Evolutionary conservation across 2,888 invertebrate genomes (phyloP).

Genomic region (Eudasyphora cyanicolor): DNA sequence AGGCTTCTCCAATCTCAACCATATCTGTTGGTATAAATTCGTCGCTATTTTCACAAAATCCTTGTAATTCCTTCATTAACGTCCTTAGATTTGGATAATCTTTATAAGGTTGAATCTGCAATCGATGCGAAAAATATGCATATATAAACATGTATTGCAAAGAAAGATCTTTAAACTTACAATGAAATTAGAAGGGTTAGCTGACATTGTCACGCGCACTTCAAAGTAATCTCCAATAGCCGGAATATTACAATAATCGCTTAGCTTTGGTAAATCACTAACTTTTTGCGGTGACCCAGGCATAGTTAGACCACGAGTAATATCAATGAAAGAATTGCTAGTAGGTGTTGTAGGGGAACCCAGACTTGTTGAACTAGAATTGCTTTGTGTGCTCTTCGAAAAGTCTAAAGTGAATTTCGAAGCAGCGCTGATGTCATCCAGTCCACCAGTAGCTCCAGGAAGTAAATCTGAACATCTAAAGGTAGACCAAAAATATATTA

Average conservation of each 20-base stretch:
- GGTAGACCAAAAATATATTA: not conserved
- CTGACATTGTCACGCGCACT: slow-evolving; percentile 87
- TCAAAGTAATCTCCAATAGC: slow-evolving; percentile 84
- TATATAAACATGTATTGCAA: not conserved
- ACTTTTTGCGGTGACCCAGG: slow-evolving; percentile 72
- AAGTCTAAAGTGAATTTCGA: slow-evolving; percentile 39
- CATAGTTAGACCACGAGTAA: slow-evolving; percentile 71
- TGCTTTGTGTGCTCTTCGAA: slow-evolving; percentile 39
- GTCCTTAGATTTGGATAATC: slow-evolving; percentile 80
- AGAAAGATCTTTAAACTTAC: slow-evolving; percentile 69
- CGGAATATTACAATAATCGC: slow-evolving; percentile 74
- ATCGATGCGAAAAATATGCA: not conserved
- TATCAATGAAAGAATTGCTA: slow-evolving; percentile 68
- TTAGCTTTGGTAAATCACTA: slow-evolving; percentile 67
- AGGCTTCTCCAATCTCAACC: slow-evolving; percentile 83
- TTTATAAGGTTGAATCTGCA: slow-evolving; percentile 81
- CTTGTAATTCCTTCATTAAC: slow-evolving; percentile 86
- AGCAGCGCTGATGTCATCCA: slow-evolving; percentile 43
- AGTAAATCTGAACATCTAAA: slow-evolving; percentile 56
- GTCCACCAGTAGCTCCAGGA: slow-evolving; percentile 32
- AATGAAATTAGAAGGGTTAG: slow-evolving; percentile 83
- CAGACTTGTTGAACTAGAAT: slow-evolving; percentile 63
- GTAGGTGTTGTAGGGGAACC: slow-evolving; percentile 65
- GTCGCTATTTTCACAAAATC: slow-evolving; percentile 82
- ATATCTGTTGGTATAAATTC: slow-evolving; percentile 81